phyloP scores from a whole-genome alignment of 2,113 vertebrate species.

The Speoplatyrhinus poulsoni region DNA sequence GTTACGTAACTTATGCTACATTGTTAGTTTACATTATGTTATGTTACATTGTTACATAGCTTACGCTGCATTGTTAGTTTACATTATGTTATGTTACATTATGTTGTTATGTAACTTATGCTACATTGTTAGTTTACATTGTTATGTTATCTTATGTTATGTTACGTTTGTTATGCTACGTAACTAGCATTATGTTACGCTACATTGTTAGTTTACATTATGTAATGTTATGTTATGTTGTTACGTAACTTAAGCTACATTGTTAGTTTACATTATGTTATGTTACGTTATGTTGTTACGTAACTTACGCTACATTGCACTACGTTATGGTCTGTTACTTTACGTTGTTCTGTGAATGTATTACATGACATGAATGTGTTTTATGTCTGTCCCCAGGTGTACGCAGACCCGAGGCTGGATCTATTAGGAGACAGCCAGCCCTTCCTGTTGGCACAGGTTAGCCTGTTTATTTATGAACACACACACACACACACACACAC shows the following conservation, averaged over 20 bases:
- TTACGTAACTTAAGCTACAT: no score
- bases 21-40: no score
- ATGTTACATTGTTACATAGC: no score
- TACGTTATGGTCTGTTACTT: no score
- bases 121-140: not conserved
- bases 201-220: no score
- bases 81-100: not conserved
- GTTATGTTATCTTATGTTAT: not conserved
- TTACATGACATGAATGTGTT: not conserved
- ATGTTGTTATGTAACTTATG: not conserved
- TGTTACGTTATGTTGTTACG: no score
- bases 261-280: no score
- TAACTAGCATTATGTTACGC: no score
- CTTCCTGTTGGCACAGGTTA: constrained; percentile 74
- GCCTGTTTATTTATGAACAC: constrained; percentile 30
- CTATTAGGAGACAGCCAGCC: constrained; percentile 68
- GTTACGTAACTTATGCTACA: no score
- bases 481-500: constrained; percentile 4
- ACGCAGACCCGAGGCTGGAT: constrained; percentile 68
- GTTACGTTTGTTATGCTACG: not conserved
- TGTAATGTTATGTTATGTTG: no score
- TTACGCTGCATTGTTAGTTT: not conserved
- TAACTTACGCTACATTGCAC: no score
- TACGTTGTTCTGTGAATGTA: not conserved
- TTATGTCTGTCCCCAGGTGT: constrained; percentile 55